Evolutionary conservation across 2,113 vertebrate genomes (phyloP).

Genomic region (Panthera tigris): DNA sequence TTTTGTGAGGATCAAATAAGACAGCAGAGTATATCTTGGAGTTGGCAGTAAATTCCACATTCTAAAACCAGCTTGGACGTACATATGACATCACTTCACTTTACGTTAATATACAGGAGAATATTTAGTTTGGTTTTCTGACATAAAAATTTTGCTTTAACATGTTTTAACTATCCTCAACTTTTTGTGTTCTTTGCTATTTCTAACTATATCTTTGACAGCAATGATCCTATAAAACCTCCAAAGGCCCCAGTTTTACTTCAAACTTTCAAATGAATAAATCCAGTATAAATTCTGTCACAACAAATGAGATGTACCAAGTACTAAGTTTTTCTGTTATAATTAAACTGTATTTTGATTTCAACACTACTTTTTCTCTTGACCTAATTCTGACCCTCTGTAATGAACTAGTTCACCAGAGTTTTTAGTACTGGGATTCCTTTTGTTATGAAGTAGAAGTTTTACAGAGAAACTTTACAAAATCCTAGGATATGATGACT

Average conservation of each 20-base stretch:
- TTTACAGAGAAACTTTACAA: neutral
- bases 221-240: neutral
- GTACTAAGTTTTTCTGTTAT: neutral
- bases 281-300: constrained; percentile 25
- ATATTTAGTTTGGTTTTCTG: neutral
- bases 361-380: neutral
- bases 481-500: neutral
- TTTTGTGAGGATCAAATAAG: neutral
- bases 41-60: neutral
- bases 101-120: neutral
- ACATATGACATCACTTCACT: neutral
- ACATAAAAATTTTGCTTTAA: neutral
- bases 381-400: neutral
- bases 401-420: neutral
- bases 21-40: neutral
- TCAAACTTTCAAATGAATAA: neutral
- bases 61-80: neutral
- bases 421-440: neutral
- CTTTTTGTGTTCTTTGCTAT: neutral
- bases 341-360: neutral
- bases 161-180: neutral
- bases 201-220: neutral
- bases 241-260: neutral
- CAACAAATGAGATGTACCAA: neutral
- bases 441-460: neutral